Evolutionary conservation across 2,888 invertebrate species (phyloP).

Genomic region (Mantis religiosa): DNA sequence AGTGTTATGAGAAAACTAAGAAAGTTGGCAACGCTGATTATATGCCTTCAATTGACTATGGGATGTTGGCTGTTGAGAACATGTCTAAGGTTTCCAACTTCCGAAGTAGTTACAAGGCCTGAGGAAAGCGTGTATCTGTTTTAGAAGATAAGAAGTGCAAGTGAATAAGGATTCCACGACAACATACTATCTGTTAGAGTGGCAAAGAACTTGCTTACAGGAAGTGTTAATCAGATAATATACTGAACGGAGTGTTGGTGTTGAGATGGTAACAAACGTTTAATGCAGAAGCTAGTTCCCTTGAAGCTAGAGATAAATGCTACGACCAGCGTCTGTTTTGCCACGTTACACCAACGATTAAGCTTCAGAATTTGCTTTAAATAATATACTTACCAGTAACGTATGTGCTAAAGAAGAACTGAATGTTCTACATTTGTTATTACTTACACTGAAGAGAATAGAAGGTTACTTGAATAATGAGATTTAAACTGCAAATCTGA

Average conservation of each 20-base stretch:
- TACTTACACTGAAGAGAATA: too few relatives aligned
- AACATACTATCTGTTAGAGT: not conserved
- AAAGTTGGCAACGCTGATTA: too few relatives aligned
- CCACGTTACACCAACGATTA: not conserved
- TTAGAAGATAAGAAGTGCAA: not conserved
- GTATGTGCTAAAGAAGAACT: too few relatives aligned
- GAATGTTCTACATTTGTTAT: too few relatives aligned
- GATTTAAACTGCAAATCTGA: too few relatives aligned
- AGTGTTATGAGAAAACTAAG: too few relatives aligned
- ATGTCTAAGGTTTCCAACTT: not conserved
- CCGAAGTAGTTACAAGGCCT: not conserved
- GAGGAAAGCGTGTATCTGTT: not conserved
- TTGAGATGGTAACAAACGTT: not conserved
- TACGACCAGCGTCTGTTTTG: not conserved
- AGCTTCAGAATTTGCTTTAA: not conserved
- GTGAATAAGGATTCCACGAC: not conserved
- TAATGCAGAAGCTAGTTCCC: not conserved
- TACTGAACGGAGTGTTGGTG: not conserved
- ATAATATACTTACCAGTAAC: too few relatives aligned
- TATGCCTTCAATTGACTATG: too few relatives aligned
- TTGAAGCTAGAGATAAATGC: not conserved
- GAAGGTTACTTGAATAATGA: too few relatives aligned
- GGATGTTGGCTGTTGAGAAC: too few relatives aligned
- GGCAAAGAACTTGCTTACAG: not conserved
- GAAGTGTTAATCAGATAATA: not conserved